Conservation (phyloP, 2,113 vertebrate genomes). For the Corythoichthys intestinalis region DNA sequence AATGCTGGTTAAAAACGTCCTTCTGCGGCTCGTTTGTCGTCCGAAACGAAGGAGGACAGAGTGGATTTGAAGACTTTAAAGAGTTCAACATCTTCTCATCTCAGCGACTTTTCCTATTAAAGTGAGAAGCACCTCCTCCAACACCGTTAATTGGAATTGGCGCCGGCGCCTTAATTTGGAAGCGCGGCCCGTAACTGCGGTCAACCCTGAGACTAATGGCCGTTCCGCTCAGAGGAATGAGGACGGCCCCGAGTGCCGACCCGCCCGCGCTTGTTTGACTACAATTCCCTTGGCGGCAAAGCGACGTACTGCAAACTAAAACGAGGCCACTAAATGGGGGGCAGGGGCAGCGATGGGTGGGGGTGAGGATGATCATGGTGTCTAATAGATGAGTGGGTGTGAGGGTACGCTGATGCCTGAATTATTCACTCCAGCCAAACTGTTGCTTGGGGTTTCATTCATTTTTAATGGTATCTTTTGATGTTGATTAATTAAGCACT, state of each 20-base stretch:
- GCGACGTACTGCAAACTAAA: constrained; percentile 59
- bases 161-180: constrained; percentile 65
- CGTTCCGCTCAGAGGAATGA: constrained; percentile 50
- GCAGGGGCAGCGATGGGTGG: constrained; percentile 12
- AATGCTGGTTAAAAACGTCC: background rate
- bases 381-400: constrained; percentile 66
- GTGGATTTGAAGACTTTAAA: background rate
- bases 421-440: constrained; percentile 76
- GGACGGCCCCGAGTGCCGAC: constrained; percentile 38
- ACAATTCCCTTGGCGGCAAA: constrained; percentile 46
- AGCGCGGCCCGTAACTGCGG: constrained; percentile 67
- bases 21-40: background rate
- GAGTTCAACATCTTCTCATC: constrained; percentile 54
- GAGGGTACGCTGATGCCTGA: constrained; percentile 65
- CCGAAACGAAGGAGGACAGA: background rate
- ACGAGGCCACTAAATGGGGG: constrained; percentile 36
- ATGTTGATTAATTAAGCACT: constrained; percentile 78
- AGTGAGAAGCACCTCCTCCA: constrained; percentile 64
- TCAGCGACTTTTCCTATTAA: constrained; percentile 63
- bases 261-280: constrained; percentile 53
- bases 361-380: constrained; percentile 51
- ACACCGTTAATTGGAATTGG: constrained; percentile 69
- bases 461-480: constrained; percentile 78
- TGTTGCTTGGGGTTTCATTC: constrained; percentile 72
- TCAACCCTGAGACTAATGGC: constrained; percentile 66